Conservation (phyloP, 1,140 invertebrate species). For the Pinna nobilis region DNA sequence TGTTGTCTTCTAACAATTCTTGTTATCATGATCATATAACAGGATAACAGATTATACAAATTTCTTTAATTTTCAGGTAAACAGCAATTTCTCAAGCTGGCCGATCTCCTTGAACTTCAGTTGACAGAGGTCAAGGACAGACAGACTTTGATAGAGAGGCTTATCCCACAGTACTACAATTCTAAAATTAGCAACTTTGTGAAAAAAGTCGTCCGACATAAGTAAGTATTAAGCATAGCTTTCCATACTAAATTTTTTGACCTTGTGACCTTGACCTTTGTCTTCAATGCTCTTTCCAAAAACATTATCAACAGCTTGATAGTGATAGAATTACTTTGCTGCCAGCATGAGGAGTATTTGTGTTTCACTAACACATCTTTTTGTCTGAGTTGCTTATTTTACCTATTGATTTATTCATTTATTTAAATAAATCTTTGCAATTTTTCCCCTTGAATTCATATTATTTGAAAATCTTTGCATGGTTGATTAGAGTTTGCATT, state of each 20-base stretch:
- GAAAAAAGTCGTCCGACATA: slow-evolving; percentile 72
- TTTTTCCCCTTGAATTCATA: background rate
- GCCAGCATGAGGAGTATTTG: too few species aligned
- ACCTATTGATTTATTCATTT: too few species aligned
- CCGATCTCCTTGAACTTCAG: slow-evolving; percentile 76
- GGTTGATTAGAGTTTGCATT: too few species aligned
- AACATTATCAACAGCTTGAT: too few species aligned
- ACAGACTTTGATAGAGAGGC: slow-evolving; percentile 68
- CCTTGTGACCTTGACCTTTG: too few species aligned
- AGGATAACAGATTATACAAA: background rate
- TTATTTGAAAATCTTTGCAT: background rate
- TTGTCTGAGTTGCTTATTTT: too few species aligned
- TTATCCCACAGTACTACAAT: slow-evolving; percentile 71
- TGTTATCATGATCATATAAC: too few species aligned
- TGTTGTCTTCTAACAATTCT: background rate
- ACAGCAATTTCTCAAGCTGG: slow-evolving; percentile 74
- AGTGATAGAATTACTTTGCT: too few species aligned
- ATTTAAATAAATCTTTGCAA: background rate
- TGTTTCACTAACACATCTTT: too few species aligned
- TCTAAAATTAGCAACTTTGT: slow-evolving; percentile 68
- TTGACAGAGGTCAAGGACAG: slow-evolving; percentile 75
- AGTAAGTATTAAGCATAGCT: too few species aligned
- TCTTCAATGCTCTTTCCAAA: too few species aligned
- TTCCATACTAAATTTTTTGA: too few species aligned
- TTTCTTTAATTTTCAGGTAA: slow-evolving; percentile 62